A percentile compares a stretch with the other conserved stretches of the same genome.
phyloP scores from a whole-genome alignment of 2,797 vertebrate species.

The Gymnopithys bicolor region DNA sequence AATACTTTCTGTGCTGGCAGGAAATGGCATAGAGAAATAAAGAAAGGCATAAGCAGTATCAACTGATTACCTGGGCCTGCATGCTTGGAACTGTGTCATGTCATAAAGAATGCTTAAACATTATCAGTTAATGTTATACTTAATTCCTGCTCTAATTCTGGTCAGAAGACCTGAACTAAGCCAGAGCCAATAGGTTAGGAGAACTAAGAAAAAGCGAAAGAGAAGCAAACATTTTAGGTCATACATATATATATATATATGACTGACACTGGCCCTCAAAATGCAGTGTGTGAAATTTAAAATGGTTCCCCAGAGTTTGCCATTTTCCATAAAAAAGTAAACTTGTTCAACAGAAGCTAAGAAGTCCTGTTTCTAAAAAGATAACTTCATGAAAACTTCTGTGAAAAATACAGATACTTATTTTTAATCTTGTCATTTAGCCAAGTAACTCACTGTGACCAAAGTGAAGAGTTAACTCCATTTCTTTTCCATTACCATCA shows the following conservation, averaged over 20 bases:
- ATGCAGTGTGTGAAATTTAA: neutral
- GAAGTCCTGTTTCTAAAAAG: neutral
- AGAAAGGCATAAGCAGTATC: neutral
- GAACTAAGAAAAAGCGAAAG: neutral
- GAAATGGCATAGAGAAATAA: neutral
- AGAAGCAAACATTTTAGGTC: neutral
- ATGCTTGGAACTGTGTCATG: neutral
- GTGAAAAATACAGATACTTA: neutral
- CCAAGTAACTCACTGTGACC: slow-evolving; percentile 55
- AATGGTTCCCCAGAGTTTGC: neutral
- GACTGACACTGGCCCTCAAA: neutral
- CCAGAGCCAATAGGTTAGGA: neutral
- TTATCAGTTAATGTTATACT: neutral
- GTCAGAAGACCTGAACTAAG: neutral
- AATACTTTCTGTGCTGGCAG: neutral
- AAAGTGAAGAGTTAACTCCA: slow-evolving; percentile 64
- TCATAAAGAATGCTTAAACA: neutral
- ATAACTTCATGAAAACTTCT: neutral
- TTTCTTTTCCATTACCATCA: slow-evolving; percentile 70
- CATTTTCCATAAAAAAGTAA: neutral
- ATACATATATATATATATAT: neutral
- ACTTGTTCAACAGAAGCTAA: neutral
- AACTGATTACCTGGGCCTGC: neutral
- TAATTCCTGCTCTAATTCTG: neutral
- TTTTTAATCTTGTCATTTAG: slow-evolving; percentile 54